These are phyloP conservation scores for Cassiopea xamachana DNA, from an alignment of 30 jellyfish, hydroid and myxozoan genomes.

Conservation along the genomic window DNA sequence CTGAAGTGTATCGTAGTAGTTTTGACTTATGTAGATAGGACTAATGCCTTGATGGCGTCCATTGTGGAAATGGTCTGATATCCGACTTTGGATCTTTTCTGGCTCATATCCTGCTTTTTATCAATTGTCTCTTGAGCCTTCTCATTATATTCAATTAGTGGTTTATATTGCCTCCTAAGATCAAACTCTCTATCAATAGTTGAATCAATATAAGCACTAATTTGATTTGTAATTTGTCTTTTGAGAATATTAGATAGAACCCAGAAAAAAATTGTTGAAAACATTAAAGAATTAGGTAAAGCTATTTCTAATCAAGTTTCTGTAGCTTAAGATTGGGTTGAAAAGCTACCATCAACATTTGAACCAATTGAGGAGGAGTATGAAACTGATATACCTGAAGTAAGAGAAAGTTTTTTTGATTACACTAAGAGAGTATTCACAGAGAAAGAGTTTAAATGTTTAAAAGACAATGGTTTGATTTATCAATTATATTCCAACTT, in stretches of 20 bases:
- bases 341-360: neutral
- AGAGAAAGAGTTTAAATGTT: neutral
- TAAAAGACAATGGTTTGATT: neutral
- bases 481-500: too few relatives aligned
- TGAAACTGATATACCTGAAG: neutral
- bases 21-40: slow-evolving; percentile 11
- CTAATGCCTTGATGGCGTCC: slow-evolving; percentile 22
- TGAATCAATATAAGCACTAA: neutral
- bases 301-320: neutral
- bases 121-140: neutral
- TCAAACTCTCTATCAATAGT: neutral
- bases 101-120: slow-evolving; percentile 23
- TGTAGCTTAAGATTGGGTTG: neutral
- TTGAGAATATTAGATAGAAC: neutral
- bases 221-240: too few relatives aligned
- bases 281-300: neutral
- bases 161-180: too few relatives aligned
- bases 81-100: slow-evolving; percentile 29
- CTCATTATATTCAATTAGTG: neutral
- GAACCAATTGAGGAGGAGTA: neutral
- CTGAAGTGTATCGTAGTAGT: slow-evolving; percentile 35
- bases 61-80: slow-evolving; percentile 37
- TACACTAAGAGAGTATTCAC: neutral
- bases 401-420: neutral
- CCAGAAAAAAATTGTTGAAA: neutral